A percentile compares a stretch with the other conserved stretches of the same genome.
Conservation (phyloP, 2,888 invertebrate genomes). For the Homarus gammarus region DNA sequence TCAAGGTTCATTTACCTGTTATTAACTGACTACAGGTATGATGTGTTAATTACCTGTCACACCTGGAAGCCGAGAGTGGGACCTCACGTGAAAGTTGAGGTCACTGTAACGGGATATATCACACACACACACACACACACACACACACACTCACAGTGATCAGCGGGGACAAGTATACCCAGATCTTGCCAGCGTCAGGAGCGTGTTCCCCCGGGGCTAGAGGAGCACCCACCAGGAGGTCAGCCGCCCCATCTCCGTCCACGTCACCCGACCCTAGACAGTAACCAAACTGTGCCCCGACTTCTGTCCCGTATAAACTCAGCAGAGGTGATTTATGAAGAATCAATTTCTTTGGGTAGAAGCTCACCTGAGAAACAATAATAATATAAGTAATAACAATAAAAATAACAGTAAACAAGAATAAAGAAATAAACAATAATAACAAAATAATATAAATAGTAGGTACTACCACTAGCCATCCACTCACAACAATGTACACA, state of each 20-base stretch:
- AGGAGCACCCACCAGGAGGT: slow-evolving; percentile 45
- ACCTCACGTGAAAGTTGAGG: too few species aligned
- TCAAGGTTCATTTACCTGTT: too few species aligned
- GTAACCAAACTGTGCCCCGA: slow-evolving; percentile 31
- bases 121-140: not conserved
- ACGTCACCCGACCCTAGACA: slow-evolving; percentile 27
- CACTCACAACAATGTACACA: not conserved
- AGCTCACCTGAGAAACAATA: slow-evolving; percentile 34
- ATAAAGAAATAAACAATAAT: not conserved
- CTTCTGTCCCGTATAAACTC: not conserved
- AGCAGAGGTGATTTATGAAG: not conserved
- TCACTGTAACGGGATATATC: too few species aligned
- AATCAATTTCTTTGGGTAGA: not conserved
- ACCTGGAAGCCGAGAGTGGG: too few species aligned
- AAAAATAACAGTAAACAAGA: too few species aligned
- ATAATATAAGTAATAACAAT: too few species aligned
- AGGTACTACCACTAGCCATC: not conserved
- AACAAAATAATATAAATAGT: not conserved
- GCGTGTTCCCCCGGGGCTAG: not conserved
- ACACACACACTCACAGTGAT: not conserved
- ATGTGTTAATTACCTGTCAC: too few species aligned
- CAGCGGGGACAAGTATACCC: slow-evolving; percentile 17
- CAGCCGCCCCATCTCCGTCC: slow-evolving; percentile 32
- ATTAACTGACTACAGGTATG: too few species aligned
- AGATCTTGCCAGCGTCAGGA: slow-evolving; percentile 30